These are phyloP conservation scores for Fukomys damarensis DNA, from an alignment of 2,113 vertebrate genomes.

Conservation along the genomic window DNA sequence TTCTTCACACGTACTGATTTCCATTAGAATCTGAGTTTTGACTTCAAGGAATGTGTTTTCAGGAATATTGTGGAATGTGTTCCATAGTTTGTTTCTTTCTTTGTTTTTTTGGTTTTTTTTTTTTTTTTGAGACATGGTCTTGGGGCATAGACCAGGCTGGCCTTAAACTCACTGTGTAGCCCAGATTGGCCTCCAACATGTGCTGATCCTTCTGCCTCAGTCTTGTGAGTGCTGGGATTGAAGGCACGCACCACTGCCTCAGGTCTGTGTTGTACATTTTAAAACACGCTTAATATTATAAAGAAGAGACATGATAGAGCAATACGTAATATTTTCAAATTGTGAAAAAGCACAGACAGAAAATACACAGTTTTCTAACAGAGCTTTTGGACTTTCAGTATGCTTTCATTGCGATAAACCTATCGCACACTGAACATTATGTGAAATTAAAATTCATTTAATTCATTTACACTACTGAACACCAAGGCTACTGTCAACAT, in stretches of 20 bases:
- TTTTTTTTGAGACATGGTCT: too few relatives aligned
- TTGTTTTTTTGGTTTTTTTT: too few relatives aligned
- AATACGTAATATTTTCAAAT: background rate
- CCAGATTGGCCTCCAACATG: too few relatives aligned
- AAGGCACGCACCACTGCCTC: too few relatives aligned
- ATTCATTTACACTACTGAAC: background rate
- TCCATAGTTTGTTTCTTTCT: background rate
- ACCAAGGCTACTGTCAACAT: too few relatives aligned
- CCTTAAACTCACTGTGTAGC: too few relatives aligned
- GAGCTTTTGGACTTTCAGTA: background rate
- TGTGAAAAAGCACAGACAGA: background rate
- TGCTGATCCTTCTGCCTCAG: too few relatives aligned
- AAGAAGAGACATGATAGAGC: background rate
- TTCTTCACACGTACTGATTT: background rate
- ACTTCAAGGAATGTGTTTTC: background rate
- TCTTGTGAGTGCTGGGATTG: too few relatives aligned
- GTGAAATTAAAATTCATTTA: background rate
- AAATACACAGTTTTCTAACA: background rate
- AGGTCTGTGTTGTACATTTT: too few relatives aligned
- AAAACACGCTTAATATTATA: background rate
- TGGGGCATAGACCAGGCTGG: too few relatives aligned
- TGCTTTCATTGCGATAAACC: background rate
- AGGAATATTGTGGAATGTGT: background rate
- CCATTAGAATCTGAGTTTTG: background rate
- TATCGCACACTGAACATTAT: background rate